These are phyloP conservation scores for Allophyes oxyacanthae DNA, from an alignment of 2,888 invertebrate genomes.

Conservation along the genomic window DNA sequence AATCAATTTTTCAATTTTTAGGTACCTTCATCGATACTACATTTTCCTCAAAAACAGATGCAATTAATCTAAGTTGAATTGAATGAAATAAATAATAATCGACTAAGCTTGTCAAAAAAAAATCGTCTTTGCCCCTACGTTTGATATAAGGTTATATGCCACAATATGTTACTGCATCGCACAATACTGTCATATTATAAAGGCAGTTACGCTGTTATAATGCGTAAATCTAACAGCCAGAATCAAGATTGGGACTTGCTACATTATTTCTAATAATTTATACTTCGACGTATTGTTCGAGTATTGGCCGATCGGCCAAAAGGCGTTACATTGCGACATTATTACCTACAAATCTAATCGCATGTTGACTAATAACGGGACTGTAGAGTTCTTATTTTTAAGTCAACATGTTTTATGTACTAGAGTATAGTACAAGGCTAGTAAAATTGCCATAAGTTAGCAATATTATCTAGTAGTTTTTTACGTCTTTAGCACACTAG, in stretches of 20 bases:
- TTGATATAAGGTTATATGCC: not conserved
- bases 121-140: not conserved
- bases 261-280: conserved; percentile 4
- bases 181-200: not conserved
- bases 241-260: not conserved
- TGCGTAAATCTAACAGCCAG: conserved; percentile 1
- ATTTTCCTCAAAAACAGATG: conserved; percentile 6
- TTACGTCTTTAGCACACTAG: conserved; percentile 6
- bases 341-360: conserved; percentile 22
- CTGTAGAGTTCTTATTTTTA: conserved; percentile 10
- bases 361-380: conserved; percentile 10
- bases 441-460: conserved; percentile 5
- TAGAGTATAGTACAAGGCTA: conserved; percentile 2
- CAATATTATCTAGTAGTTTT: conserved; percentile 3
- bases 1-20: conserved; percentile 18
- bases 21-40: conserved; percentile 11
- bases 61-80: conserved; percentile 8
- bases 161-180: not conserved
- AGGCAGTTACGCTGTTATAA: conserved; percentile 1
- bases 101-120: conserved; percentile 1
- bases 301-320: not conserved
- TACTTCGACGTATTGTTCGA: conserved; percentile 7
- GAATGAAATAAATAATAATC: not conserved
- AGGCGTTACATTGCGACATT: conserved; percentile 13
- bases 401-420: conserved; percentile 5